These are phyloP conservation scores for Paedocypris micromegethes DNA, from an alignment of 2,797 vertebrate genomes.

Conservation along the genomic window DNA sequence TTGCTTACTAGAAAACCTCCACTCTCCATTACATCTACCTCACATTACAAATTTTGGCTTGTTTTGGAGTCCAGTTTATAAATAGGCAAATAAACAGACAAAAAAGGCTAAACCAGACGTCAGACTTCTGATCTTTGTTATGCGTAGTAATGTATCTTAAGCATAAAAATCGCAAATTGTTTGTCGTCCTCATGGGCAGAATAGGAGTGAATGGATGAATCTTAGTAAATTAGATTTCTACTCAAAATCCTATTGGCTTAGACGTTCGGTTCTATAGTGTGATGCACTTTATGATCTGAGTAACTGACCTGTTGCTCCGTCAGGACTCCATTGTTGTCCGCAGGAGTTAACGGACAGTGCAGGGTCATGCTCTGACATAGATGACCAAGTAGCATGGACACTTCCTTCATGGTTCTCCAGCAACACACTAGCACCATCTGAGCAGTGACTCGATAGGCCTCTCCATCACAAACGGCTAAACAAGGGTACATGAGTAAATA, in stretches of 20 bases:
- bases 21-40: slow-evolving; percentile 35
- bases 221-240: too few species aligned
- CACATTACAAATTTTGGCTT: slow-evolving; percentile 30
- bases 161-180: too few species aligned
- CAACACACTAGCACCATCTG: slow-evolving; percentile 96
- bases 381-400: slow-evolving; percentile 85
- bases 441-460: slow-evolving; percentile 84
- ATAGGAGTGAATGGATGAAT: too few species aligned
- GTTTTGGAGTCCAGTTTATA: not conserved
- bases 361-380: slow-evolving; percentile 83
- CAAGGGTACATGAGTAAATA: slow-evolving; percentile 14
- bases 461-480: slow-evolving; percentile 50
- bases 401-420: slow-evolving; percentile 97
- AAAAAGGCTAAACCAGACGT: not conserved
- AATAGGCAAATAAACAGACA: not conserved
- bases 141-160: too few species aligned
- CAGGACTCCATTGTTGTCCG: slow-evolving; percentile 64
- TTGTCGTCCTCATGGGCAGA: too few species aligned
- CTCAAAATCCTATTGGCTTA: too few species aligned
- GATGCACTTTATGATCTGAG: slow-evolving; percentile 2
- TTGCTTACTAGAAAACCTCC: slow-evolving; percentile 35
- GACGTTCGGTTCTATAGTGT: not conserved
- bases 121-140: not conserved
- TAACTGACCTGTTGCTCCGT: slow-evolving; percentile 81
- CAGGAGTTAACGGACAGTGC: slow-evolving; percentile 44